Evolutionary conservation across 2,888 invertebrate genomes (phyloP).

Genomic region (Andrena flavipes): DNA sequence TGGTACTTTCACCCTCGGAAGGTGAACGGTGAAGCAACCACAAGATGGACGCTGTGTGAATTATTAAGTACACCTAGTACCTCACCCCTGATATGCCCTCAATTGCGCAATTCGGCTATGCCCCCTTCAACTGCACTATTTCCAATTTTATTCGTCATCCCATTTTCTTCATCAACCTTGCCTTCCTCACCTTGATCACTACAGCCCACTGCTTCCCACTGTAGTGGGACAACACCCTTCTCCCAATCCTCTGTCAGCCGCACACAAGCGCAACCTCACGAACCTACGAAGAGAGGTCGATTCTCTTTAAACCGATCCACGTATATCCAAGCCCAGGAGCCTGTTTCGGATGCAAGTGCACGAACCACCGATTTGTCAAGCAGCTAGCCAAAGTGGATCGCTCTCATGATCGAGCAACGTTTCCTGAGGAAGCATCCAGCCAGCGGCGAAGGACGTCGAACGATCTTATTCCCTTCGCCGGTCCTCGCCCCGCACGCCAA

Average conservation of each 20-base stretch:
- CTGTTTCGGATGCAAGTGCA: slow-evolving; percentile 54
- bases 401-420: slow-evolving; percentile 47
- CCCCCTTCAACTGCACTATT: no score
- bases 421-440: slow-evolving; percentile 40
- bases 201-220: no score
- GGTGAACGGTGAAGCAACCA: no score
- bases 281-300: slow-evolving; percentile 25
- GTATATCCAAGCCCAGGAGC: slow-evolving; percentile 10
- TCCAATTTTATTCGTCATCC: no score
- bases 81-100: no score
- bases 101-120: no score
- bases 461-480: slow-evolving; percentile 49
- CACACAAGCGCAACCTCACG: slow-evolving; percentile 4
- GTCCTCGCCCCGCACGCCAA: slow-evolving; percentile 35
- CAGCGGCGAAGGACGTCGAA: slow-evolving; percentile 17
- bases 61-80: no score
- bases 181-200: no score
- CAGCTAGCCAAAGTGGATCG: slow-evolving; percentile 64
- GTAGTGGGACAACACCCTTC: no score
- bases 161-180: no score
- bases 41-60: no score
- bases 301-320: slow-evolving; percentile 10
- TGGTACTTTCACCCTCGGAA: no score
- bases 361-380: slow-evolving; percentile 63
- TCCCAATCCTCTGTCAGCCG: neutral